Evolutionary conservation across 2,797 vertebrate species (phyloP), one percentile per base, ranked within the genome.

Genomic region (Kryptopterus vitreolus): DNA sequence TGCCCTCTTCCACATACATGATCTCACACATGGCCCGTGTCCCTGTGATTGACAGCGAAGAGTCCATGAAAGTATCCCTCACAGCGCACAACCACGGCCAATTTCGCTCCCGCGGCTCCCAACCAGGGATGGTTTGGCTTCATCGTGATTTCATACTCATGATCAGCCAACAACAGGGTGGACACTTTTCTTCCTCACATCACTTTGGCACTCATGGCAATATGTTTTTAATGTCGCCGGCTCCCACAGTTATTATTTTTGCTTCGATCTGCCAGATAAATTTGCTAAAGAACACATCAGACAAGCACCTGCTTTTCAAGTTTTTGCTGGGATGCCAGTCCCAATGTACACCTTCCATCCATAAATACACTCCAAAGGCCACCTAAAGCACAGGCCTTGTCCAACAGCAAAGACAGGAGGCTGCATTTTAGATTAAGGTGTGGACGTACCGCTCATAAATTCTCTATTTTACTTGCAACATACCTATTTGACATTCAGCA

Each of bases 201-300:
- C 26, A 29, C 15, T 70, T n/a, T 46, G 22, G 31, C 35, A 65
- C 58, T 15, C 29, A 18, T 15, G 7, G 20, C 63, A 66, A 70
- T 70, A 29, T 29, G 24, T 50, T 70, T 31, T 70, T 50, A 50
- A 20, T 70, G 16, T 26, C 10, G 8, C 66, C 24, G 29, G 24
- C 31, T 70, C 11, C n/a, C 38, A n/a, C 35, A 46, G 63, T 24
- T 66, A 66, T 66, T 46, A 11, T 66, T 66, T n/a, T 66, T 66
- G 63, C 15, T 66, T 66, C 35, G n/a, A 46, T 35, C 5, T 66
- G 33, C 62, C 33, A 8, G 33, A 20, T 38, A 65, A 35, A 65
- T 65, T 65, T 43, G 38, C 22, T 43, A 63, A 63, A 1, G 10
- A 63, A 35, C 18, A 35, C 61, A 35, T 35, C 33, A 65, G 62